Evolutionary conservation across 1,140 invertebrate genomes (phyloP), one percentile per base, ranked within the genome.

Genomic region (Pseudomyrmex pallidus): DNA sequence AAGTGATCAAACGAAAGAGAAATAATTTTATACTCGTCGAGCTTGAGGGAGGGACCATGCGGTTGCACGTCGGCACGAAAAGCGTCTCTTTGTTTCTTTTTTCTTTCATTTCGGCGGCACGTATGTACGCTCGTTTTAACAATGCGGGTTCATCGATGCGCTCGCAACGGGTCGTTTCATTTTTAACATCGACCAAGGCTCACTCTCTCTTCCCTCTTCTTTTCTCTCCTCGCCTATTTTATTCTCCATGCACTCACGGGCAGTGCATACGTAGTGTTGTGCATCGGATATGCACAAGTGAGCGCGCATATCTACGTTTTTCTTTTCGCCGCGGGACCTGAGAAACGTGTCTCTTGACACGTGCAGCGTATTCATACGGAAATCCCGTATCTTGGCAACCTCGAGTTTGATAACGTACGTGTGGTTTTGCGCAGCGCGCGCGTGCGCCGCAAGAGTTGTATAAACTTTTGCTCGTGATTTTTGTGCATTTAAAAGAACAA

Each of bases 231-330:
- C 10, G 46, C 35, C 7, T 35, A 22, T 59, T 70, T 73, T 73
- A 78, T 80, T 84, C 46, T 59, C 22, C 46, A 35, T 80, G 50
- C 66, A 70, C 35, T 73, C 66, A 44, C 61, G 10, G 52, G 50
- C 46, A 83, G 48, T 78, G 46, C 80, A 48, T n/a, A 48, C 54
- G n/a, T 25, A 59, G 66, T 35, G 35, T 20, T 70, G 66, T 59
- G 44, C 44, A 56, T 17, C 66, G 57, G 50, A 61, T 66, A 48
- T 83, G 78, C 80, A 68, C 50, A 66, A 83, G 52, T 56, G 84
- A 80, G 17, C 56, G 76, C 72, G 68, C 76, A 85, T 61, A 67
- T 84, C 13, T 10, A 15, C 63, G 35, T 86, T 85, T 82, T 64
- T 74, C 76, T 72, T 12, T 2, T 25, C 66, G n/a, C 50, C 50